Evolutionary conservation across 1,140 invertebrate genomes (phyloP), one percentile per base, ranked within the genome.

Genomic region (Tetranychus cinnabarinus): DNA sequence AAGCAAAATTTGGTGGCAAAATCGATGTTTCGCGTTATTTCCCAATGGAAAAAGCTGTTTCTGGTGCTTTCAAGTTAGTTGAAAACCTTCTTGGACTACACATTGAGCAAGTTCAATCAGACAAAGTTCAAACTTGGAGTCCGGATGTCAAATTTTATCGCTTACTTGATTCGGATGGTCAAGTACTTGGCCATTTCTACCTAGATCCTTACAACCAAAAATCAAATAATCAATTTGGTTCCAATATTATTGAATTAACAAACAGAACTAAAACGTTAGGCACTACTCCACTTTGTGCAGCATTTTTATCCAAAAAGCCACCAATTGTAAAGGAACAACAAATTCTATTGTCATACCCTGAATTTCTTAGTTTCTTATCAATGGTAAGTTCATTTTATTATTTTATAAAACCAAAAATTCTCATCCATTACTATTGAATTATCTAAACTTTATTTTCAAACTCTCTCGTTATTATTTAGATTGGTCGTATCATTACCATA

Each of bases 21-120:
- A 77, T 81, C 50, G 74, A 80, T 62, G 73, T 89, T 15, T 74
- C 79, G 7, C 80, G 86, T 69, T 93, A 84, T 72, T 95, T 96
- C 68, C 85, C 86, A 0, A 70, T 90, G 12, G 80, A 81, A 0
- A 77, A 76, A 62, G 89, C 93, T 13, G 72, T 91, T 1, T 71
- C 78, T 10, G 82, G 82, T 31, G 68, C 93, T 1, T 87, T 88
- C 67, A 70, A 80, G 45, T 70, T 92, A 3, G 80, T 80, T 66
- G 79, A 82, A 65, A 78, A 77, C 46, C 71, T 93, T 3, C 95
- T 93, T 71, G 80, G 81, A 57, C 80, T 95, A 15, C 78, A 80
- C 65, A 84, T 93, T 58, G 77, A 83, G 63, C 71, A 73, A 65
- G 59, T 62, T 59, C 5, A 42, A 6, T 42, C 39, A 42, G 10